phyloP scores from a whole-genome alignment of 2,113 vertebrate genomes.

The Riparia riparia region DNA sequence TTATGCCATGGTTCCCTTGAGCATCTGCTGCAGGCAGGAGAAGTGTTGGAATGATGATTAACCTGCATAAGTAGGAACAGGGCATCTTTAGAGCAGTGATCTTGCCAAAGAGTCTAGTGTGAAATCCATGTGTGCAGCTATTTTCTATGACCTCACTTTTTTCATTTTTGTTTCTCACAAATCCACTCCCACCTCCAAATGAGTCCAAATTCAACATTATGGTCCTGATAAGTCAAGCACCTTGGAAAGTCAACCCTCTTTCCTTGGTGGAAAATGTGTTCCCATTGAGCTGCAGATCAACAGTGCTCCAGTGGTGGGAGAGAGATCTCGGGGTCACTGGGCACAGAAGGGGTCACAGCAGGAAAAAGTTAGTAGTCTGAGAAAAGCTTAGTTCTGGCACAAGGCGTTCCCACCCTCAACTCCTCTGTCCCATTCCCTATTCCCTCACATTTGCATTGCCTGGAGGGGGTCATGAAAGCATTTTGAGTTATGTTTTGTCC shows the following conservation, averaged over 20 bases:
- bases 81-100: neutral
- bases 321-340: neutral
- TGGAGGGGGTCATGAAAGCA: neutral
- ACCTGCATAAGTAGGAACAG: neutral
- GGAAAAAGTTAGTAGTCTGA: neutral
- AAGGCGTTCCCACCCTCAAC: neutral
- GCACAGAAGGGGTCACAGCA: accelerated
- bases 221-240: neutral
- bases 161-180: neutral
- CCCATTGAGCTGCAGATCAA: neutral
- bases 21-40: neutral
- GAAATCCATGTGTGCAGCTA: neutral
- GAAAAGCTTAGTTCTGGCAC: neutral
- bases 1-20: accelerated
- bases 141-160: neutral
- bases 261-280: neutral
- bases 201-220: neutral
- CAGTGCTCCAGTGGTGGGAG: neutral
- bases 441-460: neutral
- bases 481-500: neutral
- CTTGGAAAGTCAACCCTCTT: neutral
- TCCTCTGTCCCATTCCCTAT: neutral
- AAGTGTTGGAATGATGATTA: neutral
- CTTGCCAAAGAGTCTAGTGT: neutral
- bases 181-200: neutral